A percentile compares a stretch with the other conserved stretches of the same genome.
phyloP scores from a whole-genome alignment of 2,888 invertebrate genomes.

The Andrena flavipes region DNA sequence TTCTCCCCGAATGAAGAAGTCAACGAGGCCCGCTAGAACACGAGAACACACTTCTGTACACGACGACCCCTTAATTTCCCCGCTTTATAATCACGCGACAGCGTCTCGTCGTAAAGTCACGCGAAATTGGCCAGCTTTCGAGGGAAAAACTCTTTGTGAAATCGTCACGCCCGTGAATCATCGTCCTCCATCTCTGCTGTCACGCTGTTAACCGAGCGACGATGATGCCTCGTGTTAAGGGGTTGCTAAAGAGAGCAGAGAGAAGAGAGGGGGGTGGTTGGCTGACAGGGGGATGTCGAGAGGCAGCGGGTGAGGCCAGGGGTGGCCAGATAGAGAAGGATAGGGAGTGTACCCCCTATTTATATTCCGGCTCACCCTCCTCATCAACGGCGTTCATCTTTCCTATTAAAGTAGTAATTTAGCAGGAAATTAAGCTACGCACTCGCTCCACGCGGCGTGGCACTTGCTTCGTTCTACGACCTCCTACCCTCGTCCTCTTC shows the following conservation, averaged over 20 bases:
- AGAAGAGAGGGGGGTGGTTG: slow-evolving; percentile 39
- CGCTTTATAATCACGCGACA: slow-evolving; percentile 20
- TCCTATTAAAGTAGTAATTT: slow-evolving; percentile 85
- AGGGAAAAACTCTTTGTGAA: slow-evolving; percentile 66
- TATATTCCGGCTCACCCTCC: slow-evolving; percentile 85
- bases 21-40: slow-evolving; percentile 27
- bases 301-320: slow-evolving; percentile 44
- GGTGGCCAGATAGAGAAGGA: slow-evolving; percentile 63
- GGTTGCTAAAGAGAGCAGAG: slow-evolving; percentile 56
- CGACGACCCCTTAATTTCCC: slow-evolving; percentile 36
- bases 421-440: slow-evolving; percentile 85
- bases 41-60: slow-evolving; percentile 21
- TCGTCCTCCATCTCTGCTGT: slow-evolving; percentile 71
- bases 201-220: slow-evolving; percentile 74
- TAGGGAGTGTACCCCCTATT: slow-evolving; percentile 80
- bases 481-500: slow-evolving; percentile 53
- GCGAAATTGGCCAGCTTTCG: slow-evolving; percentile 62
- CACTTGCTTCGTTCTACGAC: slow-evolving; percentile 76
- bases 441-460: slow-evolving; percentile 79
- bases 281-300: slow-evolving; percentile 48
- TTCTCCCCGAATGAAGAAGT: slow-evolving; percentile 9
- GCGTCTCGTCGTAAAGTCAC: slow-evolving; percentile 58
- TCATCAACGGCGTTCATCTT: slow-evolving; percentile 85
- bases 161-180: slow-evolving; percentile 75
- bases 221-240: slow-evolving; percentile 73